phyloP scores from a whole-genome alignment of 1,140 invertebrate species.

The Ceratosolen fusciceps region DNA sequence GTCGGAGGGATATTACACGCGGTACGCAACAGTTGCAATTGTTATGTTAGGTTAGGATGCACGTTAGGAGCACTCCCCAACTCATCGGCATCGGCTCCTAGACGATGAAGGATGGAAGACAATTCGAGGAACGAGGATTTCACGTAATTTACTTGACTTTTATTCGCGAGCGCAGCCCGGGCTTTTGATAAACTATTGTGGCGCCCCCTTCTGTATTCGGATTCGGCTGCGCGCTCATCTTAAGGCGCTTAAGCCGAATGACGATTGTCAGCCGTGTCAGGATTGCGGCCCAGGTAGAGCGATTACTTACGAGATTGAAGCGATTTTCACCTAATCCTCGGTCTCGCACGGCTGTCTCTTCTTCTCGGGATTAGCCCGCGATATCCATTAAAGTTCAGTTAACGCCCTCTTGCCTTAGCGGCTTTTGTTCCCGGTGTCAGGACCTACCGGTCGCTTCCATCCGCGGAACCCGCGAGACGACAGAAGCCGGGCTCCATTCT shows the following conservation, averaged over 20 bases:
- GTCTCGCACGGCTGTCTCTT: conserved; percentile 53
- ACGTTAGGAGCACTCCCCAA: too few species aligned
- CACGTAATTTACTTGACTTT: neutral
- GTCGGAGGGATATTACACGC: conserved; percentile 2
- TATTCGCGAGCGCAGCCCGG: neutral
- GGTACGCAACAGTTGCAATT: too few species aligned
- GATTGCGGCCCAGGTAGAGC: conserved; percentile 9
- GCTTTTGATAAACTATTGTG: neutral
- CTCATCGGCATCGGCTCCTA: too few species aligned
- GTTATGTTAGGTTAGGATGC: too few species aligned
- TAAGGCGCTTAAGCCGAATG: neutral
- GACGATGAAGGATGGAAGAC: neutral
- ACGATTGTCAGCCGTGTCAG: neutral
- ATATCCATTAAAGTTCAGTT: conserved; percentile 72
- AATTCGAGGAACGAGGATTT: neutral
- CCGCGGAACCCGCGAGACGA: neutral
- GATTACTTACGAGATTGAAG: conserved; percentile 61
- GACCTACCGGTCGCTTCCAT: neutral
- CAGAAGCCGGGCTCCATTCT: neutral
- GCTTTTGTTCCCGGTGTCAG: conserved; percentile 19
- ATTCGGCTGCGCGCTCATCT: neutral
- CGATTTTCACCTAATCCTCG: conserved; percentile 69
- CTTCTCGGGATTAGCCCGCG: conserved; percentile 61
- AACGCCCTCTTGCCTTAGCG: conserved; percentile 66
- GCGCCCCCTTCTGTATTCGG: too few species aligned